Base-by-base conservation (phyloP, 2,888 invertebrate species). In the Synanthedon andrenaeformis region DNA sequence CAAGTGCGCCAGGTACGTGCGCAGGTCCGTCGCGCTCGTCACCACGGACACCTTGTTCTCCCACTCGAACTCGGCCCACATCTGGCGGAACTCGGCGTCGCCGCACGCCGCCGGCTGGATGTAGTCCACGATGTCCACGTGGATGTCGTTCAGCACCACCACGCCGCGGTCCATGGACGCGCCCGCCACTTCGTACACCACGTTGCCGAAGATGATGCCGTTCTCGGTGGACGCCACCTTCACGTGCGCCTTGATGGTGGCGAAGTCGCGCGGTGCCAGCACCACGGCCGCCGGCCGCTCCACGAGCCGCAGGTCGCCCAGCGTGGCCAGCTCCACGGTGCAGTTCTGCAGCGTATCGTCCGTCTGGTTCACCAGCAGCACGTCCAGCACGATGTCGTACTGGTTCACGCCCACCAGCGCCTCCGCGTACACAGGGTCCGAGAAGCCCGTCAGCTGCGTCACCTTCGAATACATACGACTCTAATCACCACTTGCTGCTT, bases 1-100 rank as follows among this genome's bases (percentile, higher is more conserved):
- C 53, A 99, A 89, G 73, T 98, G 97, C 57, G 94, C 92, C 54
- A 99, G 89, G 85, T 98, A 99, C 62, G 96, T 96, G 60, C 95
- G 91, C 55, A 99, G 89, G 76, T 98, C 98, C 0, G 94, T 94
- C 61, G 99, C 92, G 52, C 93, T 93, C 1, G 99, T 99, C 77
- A 96, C 96, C 2, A 99, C 98, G 0, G 97, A 93, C 49, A 96
- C 86, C 91, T 99, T 99, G 84, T 99, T 99, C 89, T 99, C 99
- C 99, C 99, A 99, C 85, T 99, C 99, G 87, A 99, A 99, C 89
- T 99, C 99, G 3, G 98, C 97, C 99, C 99, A 99, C 99, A 99
- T 99, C 83, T 96, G 94, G 5, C 99, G 88, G 90, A 99, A 99
- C 87, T 99, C 99, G 0, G 93, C 92, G 79, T 99, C 99, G 53